phyloP scores from a whole-genome alignment of 2,797 vertebrate genomes.

The Apodemus agrarius region DNA sequence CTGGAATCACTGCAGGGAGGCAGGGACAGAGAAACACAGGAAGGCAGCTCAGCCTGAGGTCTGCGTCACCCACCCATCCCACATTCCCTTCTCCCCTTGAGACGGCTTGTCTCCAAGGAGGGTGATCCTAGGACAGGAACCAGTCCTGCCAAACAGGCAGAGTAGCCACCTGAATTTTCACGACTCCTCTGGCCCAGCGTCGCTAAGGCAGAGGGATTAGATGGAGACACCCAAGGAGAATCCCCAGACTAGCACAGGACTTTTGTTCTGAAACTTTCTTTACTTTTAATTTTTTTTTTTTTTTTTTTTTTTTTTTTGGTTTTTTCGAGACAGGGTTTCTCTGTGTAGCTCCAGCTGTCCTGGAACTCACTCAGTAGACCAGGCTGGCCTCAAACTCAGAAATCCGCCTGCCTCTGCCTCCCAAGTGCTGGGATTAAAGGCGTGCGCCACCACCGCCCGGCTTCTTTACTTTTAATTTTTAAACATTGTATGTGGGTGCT shows the following conservation, averaged over 20 bases:
- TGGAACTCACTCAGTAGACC: too few species aligned
- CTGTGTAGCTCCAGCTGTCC: too few species aligned
- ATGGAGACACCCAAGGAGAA: background rate
- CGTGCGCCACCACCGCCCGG: too few species aligned
- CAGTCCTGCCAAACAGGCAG: background rate
- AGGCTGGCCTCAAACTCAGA: too few species aligned
- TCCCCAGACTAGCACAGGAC: background rate
- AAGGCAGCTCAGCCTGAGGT: background rate
- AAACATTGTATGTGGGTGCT: background rate
- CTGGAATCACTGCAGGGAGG: slow-evolving; percentile 89
- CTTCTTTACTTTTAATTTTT: background rate
- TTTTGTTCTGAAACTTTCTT: slow-evolving; percentile 6
- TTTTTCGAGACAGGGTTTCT: too few species aligned
- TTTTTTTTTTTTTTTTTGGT: too few species aligned
- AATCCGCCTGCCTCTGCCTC: too few species aligned
- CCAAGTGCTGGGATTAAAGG: too few species aligned
- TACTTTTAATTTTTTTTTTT: background rate
- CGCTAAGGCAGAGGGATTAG: background rate
- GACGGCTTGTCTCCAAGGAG: too few species aligned
- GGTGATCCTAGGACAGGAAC: background rate
- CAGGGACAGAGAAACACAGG: background rate
- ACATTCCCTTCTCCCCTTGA: too few species aligned
- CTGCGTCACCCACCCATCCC: background rate
- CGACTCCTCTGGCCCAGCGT: background rate
- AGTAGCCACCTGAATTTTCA: background rate